These are phyloP conservation scores for Nyleta sp. DNA, from an alignment of 2,888 invertebrate genomes.

Conservation along the genomic window DNA sequence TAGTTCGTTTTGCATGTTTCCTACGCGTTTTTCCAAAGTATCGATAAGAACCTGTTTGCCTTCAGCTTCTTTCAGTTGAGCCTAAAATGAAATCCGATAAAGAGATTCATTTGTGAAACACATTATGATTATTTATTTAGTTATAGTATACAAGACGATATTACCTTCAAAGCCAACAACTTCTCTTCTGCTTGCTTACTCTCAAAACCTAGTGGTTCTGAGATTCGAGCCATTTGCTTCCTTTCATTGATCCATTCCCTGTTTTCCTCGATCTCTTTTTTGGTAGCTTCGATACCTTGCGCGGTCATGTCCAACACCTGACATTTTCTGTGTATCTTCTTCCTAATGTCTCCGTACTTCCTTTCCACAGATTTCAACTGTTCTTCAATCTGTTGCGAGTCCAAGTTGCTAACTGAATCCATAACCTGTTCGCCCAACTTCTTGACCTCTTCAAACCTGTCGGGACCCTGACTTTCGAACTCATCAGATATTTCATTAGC, in stretches of 20 bases:
- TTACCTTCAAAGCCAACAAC: conserved; percentile 87
- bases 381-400: conserved; percentile 95
- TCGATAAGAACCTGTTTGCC: conserved; percentile 92
- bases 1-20: conserved; percentile 92
- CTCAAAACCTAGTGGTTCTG: conserved; percentile 89
- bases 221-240: conserved; percentile 86
- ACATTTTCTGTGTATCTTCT: conserved; percentile 92
- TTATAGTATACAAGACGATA: too few species aligned
- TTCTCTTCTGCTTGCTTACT: conserved; percentile 90
- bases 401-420: conserved; percentile 92
- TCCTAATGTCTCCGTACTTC: conserved; percentile 92
- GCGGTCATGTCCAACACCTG: conserved; percentile 93
- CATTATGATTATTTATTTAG: conserved; percentile 9
- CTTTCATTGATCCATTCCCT: conserved; percentile 92
- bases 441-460: conserved; percentile 88
- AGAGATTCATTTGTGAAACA: conserved; percentile 2
- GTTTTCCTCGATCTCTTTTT: conserved; percentile 90
- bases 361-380: conserved; percentile 93
- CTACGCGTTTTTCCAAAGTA: conserved; percentile 91
- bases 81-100: conserved; percentile 75
- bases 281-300: conserved; percentile 92
- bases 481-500: conserved; percentile 89
- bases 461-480: conserved; percentile 88
- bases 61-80: conserved; percentile 91
- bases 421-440: conserved; percentile 88